Base-by-base conservation (phyloP, 2,888 invertebrate genomes). In the Cataglyphis rosenhaueri region DNA sequence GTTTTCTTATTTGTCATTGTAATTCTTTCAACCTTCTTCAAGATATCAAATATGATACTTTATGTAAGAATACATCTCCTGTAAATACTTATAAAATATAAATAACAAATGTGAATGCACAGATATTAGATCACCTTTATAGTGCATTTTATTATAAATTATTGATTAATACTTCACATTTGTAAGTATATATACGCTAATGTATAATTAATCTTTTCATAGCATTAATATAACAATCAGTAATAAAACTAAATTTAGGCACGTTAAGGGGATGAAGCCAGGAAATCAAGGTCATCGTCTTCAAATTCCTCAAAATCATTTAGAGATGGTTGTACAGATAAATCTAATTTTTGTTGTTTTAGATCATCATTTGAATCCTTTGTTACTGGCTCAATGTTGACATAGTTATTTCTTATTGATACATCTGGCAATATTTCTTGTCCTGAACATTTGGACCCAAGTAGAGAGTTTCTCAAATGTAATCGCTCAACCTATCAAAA, bases 401-500 rank as follows among this genome's bases (percentile, higher is more conserved):
- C 6, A 21, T 5, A 9, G 0, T 41, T 44, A 3, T 32, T 44
- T 44, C 15, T 32, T 1, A 15, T 29, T 21, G 57, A 3, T 8
- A 21, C 2, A 21, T 78, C 15, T 32, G 70, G 21, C 29, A 68
- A 15, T 78, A 59, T 57, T 70, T 57, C 32, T 70, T 18, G 41
- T 21, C 3, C 15, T 8, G 44, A 8, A 78, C 41, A 25, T n/a
- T 55, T 71, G 25, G 78, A 3, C 1, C 78, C 71, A 35, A 79
- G 21, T 48, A 89, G 85, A 44, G 87, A 52, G 59, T 89, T 92
- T 44, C 91, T 81, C 71, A 94, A 88, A 81, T 94, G 92, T 83
- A 94, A 91, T 66, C 92, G 92, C 86, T 94, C 94, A 3, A 94
- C 91, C 94, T 94, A 70, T 12, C 84, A 68, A 61, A 61, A 76